Evolutionary conservation across 2,113 vertebrate species (phyloP).

Genomic region (Peucedramus taeniatus): DNA sequence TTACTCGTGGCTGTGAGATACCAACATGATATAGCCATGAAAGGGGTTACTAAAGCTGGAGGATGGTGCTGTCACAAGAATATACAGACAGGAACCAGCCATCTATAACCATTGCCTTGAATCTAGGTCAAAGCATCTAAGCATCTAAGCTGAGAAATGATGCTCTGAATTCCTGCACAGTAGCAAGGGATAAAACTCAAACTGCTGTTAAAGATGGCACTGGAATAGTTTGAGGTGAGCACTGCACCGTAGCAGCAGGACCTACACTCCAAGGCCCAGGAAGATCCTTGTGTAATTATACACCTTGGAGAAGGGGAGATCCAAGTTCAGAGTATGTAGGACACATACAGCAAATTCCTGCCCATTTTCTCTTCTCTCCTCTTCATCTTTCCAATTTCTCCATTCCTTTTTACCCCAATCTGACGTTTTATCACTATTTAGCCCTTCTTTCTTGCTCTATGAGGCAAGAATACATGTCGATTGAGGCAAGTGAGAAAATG

Average conservation of each 20-base stretch:
- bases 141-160: neutral
- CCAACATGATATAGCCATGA: neutral
- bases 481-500: neutral
- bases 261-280: neutral
- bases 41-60: neutral
- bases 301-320: neutral
- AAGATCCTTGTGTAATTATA: accelerated
- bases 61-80: neutral
- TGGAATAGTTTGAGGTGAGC: neutral
- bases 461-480: neutral
- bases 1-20: neutral
- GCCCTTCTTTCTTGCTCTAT: neutral
- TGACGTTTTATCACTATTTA: neutral
- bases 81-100: neutral
- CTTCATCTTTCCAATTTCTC: neutral
- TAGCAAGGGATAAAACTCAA: neutral
- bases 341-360: neutral
- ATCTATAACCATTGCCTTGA: neutral
- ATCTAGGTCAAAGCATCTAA: neutral
- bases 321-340: neutral
- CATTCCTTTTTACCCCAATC: neutral
- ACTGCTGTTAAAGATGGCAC: neutral
- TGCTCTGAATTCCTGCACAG: neutral
- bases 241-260: neutral
- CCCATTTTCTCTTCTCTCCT: neutral